A percentile compares a stretch with the other conserved stretches of the same genome.
Conservation (phyloP, 2,797 vertebrate genomes). For the Percopsis omiscomaycus region DNA sequence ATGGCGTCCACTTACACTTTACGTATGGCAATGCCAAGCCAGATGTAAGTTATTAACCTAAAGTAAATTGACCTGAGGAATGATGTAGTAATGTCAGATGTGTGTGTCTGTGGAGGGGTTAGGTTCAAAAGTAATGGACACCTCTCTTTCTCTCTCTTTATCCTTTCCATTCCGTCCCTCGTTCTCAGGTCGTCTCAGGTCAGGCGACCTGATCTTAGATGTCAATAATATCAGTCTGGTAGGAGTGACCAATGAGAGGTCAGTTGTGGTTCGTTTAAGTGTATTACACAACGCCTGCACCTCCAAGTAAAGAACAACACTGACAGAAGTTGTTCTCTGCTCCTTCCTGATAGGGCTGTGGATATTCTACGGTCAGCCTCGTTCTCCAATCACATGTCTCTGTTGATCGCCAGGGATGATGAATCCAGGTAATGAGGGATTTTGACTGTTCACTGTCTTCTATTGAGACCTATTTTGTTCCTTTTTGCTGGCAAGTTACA, state of each 20-base stretch:
- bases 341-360: constrained; percentile 77
- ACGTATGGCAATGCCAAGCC: too few relatives aligned
- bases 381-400: constrained; percentile 83
- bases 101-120: background rate
- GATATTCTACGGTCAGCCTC: constrained; percentile 85
- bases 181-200: constrained; percentile 79
- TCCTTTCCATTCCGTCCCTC: constrained; percentile 13
- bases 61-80: too few relatives aligned
- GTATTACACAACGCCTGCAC: background rate
- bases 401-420: constrained; percentile 83
- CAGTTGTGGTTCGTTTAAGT: constrained; percentile 2
- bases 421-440: constrained; percentile 76
- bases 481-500: background rate
- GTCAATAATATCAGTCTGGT: constrained; percentile 85
- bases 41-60: too few relatives aligned
- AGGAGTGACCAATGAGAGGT: constrained; percentile 84
- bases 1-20: too few relatives aligned
- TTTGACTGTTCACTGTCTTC: background rate
- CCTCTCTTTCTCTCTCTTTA: background rate
- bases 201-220: constrained; percentile 86
- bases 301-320: too few relatives aligned
- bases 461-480: background rate
- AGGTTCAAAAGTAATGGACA: background rate
- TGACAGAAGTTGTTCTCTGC: background rate
- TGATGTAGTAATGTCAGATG: too few relatives aligned